Percentiles rank a stretch among this genome's conserved stretches.
Conservation (phyloP, 64 coral and sea anemone genomes). For the Stichodactyla mertensii region DNA sequence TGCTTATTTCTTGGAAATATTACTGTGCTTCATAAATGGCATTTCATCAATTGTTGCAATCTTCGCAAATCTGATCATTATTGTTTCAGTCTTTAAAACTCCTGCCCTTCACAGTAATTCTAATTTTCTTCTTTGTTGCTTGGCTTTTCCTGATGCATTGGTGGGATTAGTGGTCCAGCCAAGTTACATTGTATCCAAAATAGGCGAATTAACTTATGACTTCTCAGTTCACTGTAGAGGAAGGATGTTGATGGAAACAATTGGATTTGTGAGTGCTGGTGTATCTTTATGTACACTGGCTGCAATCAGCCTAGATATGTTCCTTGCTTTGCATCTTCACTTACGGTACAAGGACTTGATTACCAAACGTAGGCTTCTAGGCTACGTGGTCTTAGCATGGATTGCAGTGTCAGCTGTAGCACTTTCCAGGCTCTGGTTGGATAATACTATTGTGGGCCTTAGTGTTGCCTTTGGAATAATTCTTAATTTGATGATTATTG, state of each 20-base stretch:
- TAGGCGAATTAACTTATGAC: constrained; percentile 12
- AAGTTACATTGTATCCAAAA: constrained; percentile 28
- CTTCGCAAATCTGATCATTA: constrained; percentile 23
- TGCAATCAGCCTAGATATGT: constrained; percentile 23
- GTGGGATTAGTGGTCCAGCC: constrained; percentile 45
- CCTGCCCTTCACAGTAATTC: constrained; percentile 35
- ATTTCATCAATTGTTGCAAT: neutral
- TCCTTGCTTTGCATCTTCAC: constrained; percentile 33
- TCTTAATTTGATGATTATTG: neutral
- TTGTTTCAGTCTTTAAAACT: constrained; percentile 22
- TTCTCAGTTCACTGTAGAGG: constrained; percentile 26
- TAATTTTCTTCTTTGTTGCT: constrained; percentile 25
- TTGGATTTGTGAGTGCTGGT: constrained; percentile 5
- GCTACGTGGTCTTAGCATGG: constrained; percentile 9
- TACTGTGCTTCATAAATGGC: neutral
- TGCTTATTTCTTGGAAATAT: neutral
- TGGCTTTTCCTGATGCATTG: constrained; percentile 39
- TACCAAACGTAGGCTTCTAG: constrained; percentile 11
- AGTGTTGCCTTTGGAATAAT: neutral
- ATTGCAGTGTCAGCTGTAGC: neutral
- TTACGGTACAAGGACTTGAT: constrained; percentile 42
- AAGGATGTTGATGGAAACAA: constrained; percentile 29
- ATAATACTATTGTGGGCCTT: neutral
- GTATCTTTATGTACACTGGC: constrained; percentile 29
- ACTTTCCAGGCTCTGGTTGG: neutral